Percentiles rank a stretch among this genome's conserved stretches.
Conservation (phyloP, 92 coral and sea anemone species). For the Porites divaricata region DNA sequence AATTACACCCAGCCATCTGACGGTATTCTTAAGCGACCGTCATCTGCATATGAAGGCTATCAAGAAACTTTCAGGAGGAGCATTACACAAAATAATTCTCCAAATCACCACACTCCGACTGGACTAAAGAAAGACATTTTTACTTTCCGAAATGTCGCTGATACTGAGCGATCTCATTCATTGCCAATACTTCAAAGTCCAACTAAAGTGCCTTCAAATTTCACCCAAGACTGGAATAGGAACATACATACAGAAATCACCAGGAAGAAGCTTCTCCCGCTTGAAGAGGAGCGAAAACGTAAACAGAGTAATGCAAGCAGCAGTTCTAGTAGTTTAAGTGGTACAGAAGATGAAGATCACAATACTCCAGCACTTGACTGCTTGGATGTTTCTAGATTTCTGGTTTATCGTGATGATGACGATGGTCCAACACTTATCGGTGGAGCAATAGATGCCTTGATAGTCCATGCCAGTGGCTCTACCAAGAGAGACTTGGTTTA, state of each 20-base stretch:
- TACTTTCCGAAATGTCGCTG: constrained; percentile 31
- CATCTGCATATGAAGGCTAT: constrained; percentile 89
- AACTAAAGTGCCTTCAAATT: constrained; percentile 19
- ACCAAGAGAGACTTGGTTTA: constrained; percentile 92
- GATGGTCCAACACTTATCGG: constrained; percentile 83
- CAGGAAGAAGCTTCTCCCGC: constrained; percentile 78
- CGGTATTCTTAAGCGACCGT: constrained; percentile 86
- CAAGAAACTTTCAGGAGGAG: constrained; percentile 79
- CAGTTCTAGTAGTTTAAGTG: constrained; percentile 84
- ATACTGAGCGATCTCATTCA: constrained; percentile 46
- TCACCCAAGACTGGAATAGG: constrained; percentile 71
- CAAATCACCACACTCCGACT: constrained; percentile 29
- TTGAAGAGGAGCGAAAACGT: constrained; percentile 69
- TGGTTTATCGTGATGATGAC: constrained; percentile 88
- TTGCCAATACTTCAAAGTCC: constrained; percentile 40
- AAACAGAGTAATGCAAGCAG: constrained; percentile 66
- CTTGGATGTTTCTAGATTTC: constrained; percentile 89
- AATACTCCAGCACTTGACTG: constrained; percentile 95
- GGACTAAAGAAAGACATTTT: constrained; percentile 34
- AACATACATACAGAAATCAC: constrained; percentile 69
- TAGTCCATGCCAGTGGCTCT: constrained; percentile 92
- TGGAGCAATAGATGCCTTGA: constrained; percentile 98
- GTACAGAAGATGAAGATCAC: constrained; percentile 87
- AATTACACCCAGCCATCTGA: constrained; percentile 90
- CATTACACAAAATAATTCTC: constrained; percentile 54